These are phyloP conservation scores for Vicugna pacos DNA, from an alignment of 2,113 vertebrate genomes.

Conservation along the genomic window DNA sequence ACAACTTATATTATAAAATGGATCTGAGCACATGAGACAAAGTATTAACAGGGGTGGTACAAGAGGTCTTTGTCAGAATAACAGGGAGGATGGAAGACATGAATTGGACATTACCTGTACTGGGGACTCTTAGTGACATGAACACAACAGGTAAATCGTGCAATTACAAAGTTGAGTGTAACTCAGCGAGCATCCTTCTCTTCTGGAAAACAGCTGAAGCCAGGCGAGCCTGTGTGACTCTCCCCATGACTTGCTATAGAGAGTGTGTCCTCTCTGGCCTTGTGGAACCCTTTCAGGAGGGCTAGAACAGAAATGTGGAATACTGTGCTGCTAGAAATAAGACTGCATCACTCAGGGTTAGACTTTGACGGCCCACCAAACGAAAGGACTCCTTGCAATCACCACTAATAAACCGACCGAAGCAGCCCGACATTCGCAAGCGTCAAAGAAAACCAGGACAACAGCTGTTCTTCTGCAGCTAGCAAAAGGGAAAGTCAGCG, in stretches of 20 bases:
- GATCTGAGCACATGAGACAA: background rate
- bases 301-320: background rate
- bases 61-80: constrained; percentile 63
- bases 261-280: background rate
- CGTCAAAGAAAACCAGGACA: background rate
- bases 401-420: background rate
- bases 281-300: background rate
- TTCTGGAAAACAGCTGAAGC: background rate
- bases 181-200: constrained; percentile 13
- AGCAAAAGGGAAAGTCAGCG: background rate
- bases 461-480: constrained; percentile 20
- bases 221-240: background rate
- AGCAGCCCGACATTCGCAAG: background rate
- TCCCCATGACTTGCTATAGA: background rate
- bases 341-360: background rate
- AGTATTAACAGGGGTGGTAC: background rate
- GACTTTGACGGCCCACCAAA: background rate
- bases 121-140: background rate
- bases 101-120: constrained; percentile 46
- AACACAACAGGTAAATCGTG: constrained; percentile 49
- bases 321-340: background rate
- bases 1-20: constrained; percentile 43
- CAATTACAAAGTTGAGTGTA: constrained; percentile 10
- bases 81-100: constrained; percentile 28
- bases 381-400: background rate